Percentiles rank a stretch among this genome's conserved stretches.
These are phyloP conservation scores for Rotaria socialis DNA, from an alignment of 2,888 invertebrate genomes.

Conservation along the genomic window DNA sequence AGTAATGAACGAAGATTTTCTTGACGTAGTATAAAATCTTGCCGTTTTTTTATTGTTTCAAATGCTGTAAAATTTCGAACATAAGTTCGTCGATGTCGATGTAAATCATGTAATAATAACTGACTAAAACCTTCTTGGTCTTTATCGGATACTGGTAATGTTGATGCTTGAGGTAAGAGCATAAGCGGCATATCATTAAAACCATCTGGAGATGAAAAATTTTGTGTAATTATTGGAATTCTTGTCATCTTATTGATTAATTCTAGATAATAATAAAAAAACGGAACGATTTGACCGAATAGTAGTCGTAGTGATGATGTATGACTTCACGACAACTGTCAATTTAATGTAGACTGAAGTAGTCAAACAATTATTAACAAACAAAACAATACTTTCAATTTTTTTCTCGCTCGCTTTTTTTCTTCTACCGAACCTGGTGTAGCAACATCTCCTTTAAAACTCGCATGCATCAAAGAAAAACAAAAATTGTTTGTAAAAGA, in stretches of 20 bases:
- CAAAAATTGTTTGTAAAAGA: not conserved
- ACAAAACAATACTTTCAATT: constrained; percentile 5
- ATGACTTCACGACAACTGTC: not conserved
- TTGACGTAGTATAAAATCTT: constrained; percentile 27
- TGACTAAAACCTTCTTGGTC: constrained; percentile 2
- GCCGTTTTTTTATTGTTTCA: constrained; percentile 27
- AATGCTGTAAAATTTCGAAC: constrained; percentile 14
- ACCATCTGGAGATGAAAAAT: constrained; percentile 4
- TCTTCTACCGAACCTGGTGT: not conserved
- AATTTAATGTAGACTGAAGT: not conserved
- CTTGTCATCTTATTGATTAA: not conserved
- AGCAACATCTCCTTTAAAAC: not conserved
- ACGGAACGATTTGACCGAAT: not conserved
- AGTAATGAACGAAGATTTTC: constrained; percentile 9
- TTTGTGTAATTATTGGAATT: constrained; percentile 17
- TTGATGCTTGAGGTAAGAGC: constrained; percentile 16
- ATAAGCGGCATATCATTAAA: not conserved
- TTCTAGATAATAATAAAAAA: not conserved
- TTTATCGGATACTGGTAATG: not conserved
- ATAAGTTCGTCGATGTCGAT: not conserved
- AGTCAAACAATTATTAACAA: not conserved
- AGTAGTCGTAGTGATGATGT: constrained; percentile 8
- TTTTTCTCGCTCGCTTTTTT: not conserved
- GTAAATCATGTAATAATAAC: not conserved
- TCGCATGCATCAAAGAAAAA: not conserved